Percentiles rank a stretch among this genome's conserved stretches.
These are phyloP conservation scores for Anthonomus grandis DNA, from an alignment of 1,140 invertebrate genomes.

Conservation along the genomic window DNA sequence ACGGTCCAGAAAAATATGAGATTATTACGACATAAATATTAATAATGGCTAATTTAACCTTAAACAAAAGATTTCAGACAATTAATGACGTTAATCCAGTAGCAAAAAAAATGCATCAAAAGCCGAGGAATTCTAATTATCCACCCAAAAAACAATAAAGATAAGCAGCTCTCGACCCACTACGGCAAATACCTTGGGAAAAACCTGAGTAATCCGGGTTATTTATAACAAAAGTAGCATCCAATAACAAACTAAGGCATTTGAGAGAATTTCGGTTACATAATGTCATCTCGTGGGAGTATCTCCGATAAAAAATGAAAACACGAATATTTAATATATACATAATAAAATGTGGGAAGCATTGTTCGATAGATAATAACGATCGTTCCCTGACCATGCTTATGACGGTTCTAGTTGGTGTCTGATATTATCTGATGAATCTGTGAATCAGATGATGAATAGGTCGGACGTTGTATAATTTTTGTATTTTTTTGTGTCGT, in stretches of 20 bases:
- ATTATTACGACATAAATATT: no score
- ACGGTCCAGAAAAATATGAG: no score
- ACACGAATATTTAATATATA: slow-evolving; percentile 4
- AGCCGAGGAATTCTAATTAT: no score
- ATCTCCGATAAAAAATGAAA: slow-evolving; percentile 7
- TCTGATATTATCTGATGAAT: no score
- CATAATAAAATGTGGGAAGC: slow-evolving; percentile 8
- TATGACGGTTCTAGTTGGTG: neutral
- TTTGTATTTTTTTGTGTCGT: no score
- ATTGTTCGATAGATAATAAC: slow-evolving; percentile 2
- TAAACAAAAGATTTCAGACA: no score
- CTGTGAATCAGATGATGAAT: no score
- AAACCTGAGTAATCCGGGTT: neutral
- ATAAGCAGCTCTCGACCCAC: neutral
- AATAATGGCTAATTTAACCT: no score
- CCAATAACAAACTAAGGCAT: slow-evolving; percentile 3
- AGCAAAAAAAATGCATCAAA: no score
- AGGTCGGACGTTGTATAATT: no score
- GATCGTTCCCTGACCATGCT: neutral
- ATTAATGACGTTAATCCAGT: no score
- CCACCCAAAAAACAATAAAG: slow-evolving; percentile 2
- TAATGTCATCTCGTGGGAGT: slow-evolving; percentile 2
- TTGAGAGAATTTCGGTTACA: slow-evolving; percentile 2
- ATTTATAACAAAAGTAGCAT: slow-evolving; percentile 1
- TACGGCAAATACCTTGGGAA: neutral